Conservation (phyloP, 2,113 vertebrate species). For the Daboia siamensis region DNA sequence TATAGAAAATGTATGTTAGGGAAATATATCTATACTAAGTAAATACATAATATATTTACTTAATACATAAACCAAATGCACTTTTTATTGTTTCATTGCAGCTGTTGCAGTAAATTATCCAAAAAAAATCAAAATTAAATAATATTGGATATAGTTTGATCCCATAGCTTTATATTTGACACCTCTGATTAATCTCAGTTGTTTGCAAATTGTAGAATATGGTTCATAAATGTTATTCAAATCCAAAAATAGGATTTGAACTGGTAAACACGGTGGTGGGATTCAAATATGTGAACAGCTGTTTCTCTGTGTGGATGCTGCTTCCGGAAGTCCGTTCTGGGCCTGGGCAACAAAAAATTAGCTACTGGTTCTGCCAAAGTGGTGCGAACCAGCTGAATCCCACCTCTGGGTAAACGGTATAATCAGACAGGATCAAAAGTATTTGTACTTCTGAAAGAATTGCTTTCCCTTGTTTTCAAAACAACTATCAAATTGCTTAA, state of each 20-base stretch:
- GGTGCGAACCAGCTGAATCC: no score
- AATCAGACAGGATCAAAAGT: neutral
- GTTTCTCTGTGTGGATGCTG: no score
- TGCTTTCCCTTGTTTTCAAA: neutral
- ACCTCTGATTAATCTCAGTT: neutral
- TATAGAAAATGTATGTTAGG: neutral
- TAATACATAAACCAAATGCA: neutral
- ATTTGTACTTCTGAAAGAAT: neutral
- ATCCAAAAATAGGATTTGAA: neutral
- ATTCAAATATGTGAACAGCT: no score
- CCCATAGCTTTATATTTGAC: neutral
- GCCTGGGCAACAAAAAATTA: no score
- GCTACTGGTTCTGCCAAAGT: no score
- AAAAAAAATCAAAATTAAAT: neutral
- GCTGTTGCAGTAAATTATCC: neutral
- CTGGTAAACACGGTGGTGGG: no score
- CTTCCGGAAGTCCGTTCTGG: no score
- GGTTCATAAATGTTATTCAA: neutral
- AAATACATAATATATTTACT: neutral
- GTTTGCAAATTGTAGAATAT: neutral
- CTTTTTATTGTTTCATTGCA: neutral
- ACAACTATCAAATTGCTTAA: neutral
- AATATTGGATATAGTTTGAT: neutral
- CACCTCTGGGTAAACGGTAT: neutral
- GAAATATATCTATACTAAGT: neutral